These are phyloP conservation scores for Drosophila vallismaia DNA, from an alignment of 2,888 invertebrate genomes.

Conservation along the genomic window DNA sequence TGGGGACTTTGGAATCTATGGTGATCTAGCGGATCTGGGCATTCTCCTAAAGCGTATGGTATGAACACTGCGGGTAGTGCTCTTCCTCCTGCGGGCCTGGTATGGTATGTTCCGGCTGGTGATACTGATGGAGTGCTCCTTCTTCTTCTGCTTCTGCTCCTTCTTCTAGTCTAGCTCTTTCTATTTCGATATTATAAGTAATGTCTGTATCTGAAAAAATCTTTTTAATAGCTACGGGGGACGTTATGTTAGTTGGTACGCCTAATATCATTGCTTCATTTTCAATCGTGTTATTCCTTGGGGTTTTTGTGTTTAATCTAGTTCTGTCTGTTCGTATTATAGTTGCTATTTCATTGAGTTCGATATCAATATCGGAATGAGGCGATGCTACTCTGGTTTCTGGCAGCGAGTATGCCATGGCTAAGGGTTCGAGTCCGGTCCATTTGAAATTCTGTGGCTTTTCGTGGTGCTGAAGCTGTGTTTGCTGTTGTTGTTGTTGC, in stretches of 20 bases:
- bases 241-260: slow-evolving; percentile 57
- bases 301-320: slow-evolving; percentile 29
- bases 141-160: background rate
- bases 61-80: slow-evolving; percentile 55
- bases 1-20: slow-evolving; percentile 19
- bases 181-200: slow-evolving; percentile 51
- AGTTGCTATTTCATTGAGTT: slow-evolving; percentile 8
- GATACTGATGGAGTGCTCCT: slow-evolving; percentile 17
- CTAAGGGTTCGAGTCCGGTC: slow-evolving; percentile 21
- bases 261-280: slow-evolving; percentile 60
- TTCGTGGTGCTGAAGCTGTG: slow-evolving; percentile 23
- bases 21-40: slow-evolving; percentile 15
- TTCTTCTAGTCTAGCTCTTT: slow-evolving; percentile 11
- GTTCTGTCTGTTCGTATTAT: slow-evolving; percentile 9
- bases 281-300: slow-evolving; percentile 47
- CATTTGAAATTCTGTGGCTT: slow-evolving; percentile 14
- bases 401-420: slow-evolving; percentile 57
- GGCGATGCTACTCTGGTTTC: slow-evolving; percentile 63
- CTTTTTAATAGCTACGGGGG: slow-evolving; percentile 73
- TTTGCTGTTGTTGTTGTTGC: slow-evolving; percentile 26
- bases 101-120: slow-evolving; percentile 6
- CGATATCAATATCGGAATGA: slow-evolving; percentile 52
- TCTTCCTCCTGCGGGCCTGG: slow-evolving; percentile 18
- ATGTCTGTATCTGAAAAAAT: slow-evolving; percentile 79
- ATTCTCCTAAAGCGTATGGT: slow-evolving; percentile 55